Percentiles rank a stretch among this genome's conserved stretches.
These are phyloP conservation scores for Hesperophylax magnus DNA, from an alignment of 1,140 invertebrate genomes.

Conservation along the genomic window DNA sequence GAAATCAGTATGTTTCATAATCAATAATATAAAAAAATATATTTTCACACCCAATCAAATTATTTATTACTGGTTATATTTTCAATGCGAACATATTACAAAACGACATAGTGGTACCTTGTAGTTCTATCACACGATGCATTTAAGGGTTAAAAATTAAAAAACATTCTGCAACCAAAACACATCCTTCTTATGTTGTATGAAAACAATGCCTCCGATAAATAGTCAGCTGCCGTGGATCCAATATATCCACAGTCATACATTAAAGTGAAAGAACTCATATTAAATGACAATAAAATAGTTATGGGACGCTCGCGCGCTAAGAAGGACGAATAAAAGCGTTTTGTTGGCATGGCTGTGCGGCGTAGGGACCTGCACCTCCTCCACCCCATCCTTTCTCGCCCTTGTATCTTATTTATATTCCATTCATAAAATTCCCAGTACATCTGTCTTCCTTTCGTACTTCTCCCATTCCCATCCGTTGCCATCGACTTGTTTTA, in stretches of 20 bases:
- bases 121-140: no score
- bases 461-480: constrained; percentile 11
- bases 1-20: no score
- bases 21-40: no score
- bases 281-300: constrained; percentile 35
- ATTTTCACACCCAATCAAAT: no score
- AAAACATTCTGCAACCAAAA: no score
- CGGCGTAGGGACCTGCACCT: background rate
- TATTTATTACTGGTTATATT: no score
- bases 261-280: background rate
- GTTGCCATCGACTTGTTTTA: constrained; percentile 29
- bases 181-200: no score
- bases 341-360: constrained; percentile 13
- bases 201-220: no score
- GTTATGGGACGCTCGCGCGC: background rate
- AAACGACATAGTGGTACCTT: no score
- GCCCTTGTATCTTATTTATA: background rate
- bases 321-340: constrained; percentile 7
- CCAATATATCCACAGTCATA: background rate
- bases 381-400: background rate
- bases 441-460: constrained; percentile 23
- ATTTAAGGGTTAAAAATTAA: no score
- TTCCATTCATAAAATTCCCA: constrained; percentile 31
- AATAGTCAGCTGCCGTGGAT: no score
- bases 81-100: no score